phyloP scores from a whole-genome alignment of 2,797 vertebrate species.

The Poecilia wingei region DNA sequence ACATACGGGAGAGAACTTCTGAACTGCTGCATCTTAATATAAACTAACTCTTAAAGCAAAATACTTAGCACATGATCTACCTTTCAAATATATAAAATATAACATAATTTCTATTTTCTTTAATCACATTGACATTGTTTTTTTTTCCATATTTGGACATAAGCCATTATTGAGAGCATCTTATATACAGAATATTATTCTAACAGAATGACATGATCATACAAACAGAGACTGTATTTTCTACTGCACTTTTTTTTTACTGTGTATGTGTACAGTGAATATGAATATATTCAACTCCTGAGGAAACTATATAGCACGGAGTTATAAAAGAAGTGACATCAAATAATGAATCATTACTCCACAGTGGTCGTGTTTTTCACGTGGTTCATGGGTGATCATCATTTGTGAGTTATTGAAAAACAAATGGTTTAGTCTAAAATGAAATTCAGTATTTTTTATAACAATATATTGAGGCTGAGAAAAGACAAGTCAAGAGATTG shows the following conservation, averaged over 20 bases:
- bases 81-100: slow-evolving; percentile 68
- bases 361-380: slow-evolving; percentile 35
- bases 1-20: slow-evolving; percentile 13
- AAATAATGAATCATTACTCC: slow-evolving; percentile 31
- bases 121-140: slow-evolving; percentile 58
- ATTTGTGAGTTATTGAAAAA: slow-evolving; percentile 33
- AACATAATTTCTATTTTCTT: slow-evolving; percentile 64
- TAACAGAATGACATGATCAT: slow-evolving; percentile 62
- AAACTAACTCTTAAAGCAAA: slow-evolving; percentile 57
- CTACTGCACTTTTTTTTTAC: slow-evolving; percentile 74
- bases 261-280: slow-evolving; percentile 65
- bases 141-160: slow-evolving; percentile 74
- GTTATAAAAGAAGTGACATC: slow-evolving; percentile 32
- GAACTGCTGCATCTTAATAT: slow-evolving; percentile 66
- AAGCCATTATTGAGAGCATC: slow-evolving; percentile 70
- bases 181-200: slow-evolving; percentile 72
- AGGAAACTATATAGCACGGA: slow-evolving; percentile 44
- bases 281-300: slow-evolving; percentile 36
- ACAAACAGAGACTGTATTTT: slow-evolving; percentile 80
- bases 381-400: slow-evolving; percentile 22
- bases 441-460: slow-evolving; percentile 44
- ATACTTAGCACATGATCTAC: slow-evolving; percentile 80
- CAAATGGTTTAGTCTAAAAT: slow-evolving; percentile 26
- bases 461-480: slow-evolving; percentile 48
- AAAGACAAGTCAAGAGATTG: slow-evolving; percentile 49